Evolutionary conservation across 2,888 invertebrate genomes (phyloP).

Genomic region (Catonia carolina): DNA sequence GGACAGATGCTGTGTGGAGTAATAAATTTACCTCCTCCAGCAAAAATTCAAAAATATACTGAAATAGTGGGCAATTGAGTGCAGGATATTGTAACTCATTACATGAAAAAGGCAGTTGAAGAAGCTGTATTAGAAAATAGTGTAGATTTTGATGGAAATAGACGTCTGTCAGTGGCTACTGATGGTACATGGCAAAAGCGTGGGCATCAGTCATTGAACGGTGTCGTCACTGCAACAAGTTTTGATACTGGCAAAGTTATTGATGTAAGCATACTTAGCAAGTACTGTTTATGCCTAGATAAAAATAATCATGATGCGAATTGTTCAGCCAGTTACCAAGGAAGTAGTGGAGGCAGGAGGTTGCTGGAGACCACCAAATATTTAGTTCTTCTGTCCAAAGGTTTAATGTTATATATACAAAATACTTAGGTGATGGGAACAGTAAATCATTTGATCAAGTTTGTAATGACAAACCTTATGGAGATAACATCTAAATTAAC

Average conservation of each 20-base stretch:
- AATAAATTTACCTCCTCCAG: conserved; percentile 2
- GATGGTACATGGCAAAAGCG: conserved; percentile 28
- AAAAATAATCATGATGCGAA: conserved; percentile 20
- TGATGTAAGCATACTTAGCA: conserved; percentile 20
- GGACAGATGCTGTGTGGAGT: conserved; percentile 7
- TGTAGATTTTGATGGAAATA: neutral
- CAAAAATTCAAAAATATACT: neutral
- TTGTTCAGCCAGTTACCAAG: conserved; percentile 24
- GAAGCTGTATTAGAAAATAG: conserved; percentile 3
- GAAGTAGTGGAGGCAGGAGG: conserved; percentile 28
- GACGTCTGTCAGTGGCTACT: conserved; percentile 4
- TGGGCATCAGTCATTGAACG: conserved; percentile 23
- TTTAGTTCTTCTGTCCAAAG: neutral
- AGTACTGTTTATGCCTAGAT: conserved; percentile 23
- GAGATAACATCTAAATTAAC: neutral
- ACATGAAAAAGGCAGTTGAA: conserved; percentile 3
- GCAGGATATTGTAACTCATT: neutral
- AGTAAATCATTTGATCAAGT: neutral
- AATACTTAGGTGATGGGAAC: conserved; percentile 3
- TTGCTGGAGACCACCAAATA: conserved; percentile 11
- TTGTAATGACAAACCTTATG: neutral
- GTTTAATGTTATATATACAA: conserved; percentile 1
- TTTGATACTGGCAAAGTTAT: conserved; percentile 24
- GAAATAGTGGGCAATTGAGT: neutral
- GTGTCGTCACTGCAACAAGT: conserved; percentile 26